These are phyloP conservation scores for Caenorhabditis remanei DNA, from an alignment of 1,140 invertebrate species.

Conservation along the genomic window DNA sequence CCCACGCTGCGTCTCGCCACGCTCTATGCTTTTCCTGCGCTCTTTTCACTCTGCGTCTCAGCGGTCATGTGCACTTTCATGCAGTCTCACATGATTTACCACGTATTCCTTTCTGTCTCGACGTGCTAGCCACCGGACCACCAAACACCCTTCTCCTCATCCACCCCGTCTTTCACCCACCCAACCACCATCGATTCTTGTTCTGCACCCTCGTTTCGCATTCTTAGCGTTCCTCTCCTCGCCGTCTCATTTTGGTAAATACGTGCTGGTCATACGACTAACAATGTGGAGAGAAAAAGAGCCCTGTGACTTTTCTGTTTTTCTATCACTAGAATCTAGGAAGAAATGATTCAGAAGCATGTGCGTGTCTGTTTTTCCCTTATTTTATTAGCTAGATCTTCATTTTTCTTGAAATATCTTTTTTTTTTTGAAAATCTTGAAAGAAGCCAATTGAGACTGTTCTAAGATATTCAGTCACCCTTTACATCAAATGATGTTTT, in stretches of 20 bases:
- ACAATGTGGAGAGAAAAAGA: not conserved
- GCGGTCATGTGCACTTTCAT: conserved; percentile 50
- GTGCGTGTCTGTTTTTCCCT: too few species aligned
- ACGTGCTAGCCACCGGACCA: not conserved
- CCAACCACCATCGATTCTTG: not conserved
- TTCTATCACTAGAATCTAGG: too few species aligned
- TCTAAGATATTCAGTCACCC: not conserved
- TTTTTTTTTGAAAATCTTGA: not conserved
- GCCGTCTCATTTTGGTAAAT: conserved; percentile 1
- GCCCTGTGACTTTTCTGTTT: conserved; percentile 32
- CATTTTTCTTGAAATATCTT: not conserved
- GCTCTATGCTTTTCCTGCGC: not conserved
- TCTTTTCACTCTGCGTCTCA: conserved; percentile 7
- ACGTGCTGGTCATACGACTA: conserved; percentile 37
- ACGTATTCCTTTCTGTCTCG: conserved; percentile 42
- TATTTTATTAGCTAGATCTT: too few species aligned
- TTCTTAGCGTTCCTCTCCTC: conserved; percentile 4
- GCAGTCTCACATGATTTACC: conserved; percentile 53
- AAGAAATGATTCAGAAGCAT: too few species aligned
- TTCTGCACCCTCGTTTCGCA: not conserved
- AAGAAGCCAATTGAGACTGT: not conserved
- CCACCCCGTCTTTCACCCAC: conserved; percentile 1
- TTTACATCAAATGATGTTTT: not conserved
- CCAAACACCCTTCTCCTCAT: not conserved
- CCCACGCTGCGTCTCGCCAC: not conserved